Base-by-base conservation (phyloP, 2,113 vertebrate genomes). In the Chaenogobius annularis region DNA sequence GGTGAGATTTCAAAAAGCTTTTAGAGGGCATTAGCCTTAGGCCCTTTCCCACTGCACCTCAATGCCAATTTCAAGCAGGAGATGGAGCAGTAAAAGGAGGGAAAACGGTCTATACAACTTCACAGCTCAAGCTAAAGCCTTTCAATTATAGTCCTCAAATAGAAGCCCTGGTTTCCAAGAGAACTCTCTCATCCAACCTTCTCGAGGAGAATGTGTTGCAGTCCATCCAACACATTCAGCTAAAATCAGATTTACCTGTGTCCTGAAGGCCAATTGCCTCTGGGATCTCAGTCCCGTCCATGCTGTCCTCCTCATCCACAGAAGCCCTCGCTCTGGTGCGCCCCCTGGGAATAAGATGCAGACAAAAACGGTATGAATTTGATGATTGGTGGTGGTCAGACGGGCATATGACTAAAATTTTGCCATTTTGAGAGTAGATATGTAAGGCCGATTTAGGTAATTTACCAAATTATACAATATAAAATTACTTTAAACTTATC, bases 281-380 rank as follows among this genome's bases (percentile, higher is more conserved):
- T 82, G 94, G 88, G 82, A 94, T 87, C 93, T 97, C 97, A 92
- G 95, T 94, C 78, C 96, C 96, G 89, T 98, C 97, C 95, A 95
- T 96, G 91, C 96, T 98, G 93, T 98, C 96, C 87, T 98, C 97
- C 93, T 98, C 97, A 89, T 98, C 97, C 92, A 95, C 92, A 82
- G 94, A 66, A 87, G 90, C 87, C 92, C 93, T 96, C 85, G 96
- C 97, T 95, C 95, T 95, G 90, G 93, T 96, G 87, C 96, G 96
- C 94, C 95, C 95, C 94, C 97, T 98, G 37, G 55, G 12, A 78
- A 82, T 61, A 1, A 77, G 26, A 31, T 31, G 4, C 5, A 75
- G 62, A 78, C 40, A 81, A 82, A 81, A 5, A 14, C 0, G 4
- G 12, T 14, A 1, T 14, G 2, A 12, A 14, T 26, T 1, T 23